Conservation (phyloP, 2,888 invertebrate genomes). For the Acanthoscelides obtectus region DNA sequence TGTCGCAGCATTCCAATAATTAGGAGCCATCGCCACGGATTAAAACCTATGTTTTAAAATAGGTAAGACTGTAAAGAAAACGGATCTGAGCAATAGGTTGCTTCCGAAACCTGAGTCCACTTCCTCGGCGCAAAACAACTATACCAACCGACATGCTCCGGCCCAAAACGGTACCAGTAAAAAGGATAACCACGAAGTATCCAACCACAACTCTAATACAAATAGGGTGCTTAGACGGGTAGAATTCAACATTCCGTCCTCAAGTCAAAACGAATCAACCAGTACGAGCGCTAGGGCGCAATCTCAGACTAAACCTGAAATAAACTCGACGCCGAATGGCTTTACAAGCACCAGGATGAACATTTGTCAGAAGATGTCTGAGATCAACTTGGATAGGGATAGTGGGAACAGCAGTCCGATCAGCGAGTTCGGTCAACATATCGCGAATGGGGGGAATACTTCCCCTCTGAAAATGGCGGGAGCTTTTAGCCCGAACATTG, state of each 20-base stretch:
- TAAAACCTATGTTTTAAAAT: no score
- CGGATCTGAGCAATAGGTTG: no score
- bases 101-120: background rate
- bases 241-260: background rate
- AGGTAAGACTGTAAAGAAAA: no score
- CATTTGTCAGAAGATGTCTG: constrained; percentile 32
- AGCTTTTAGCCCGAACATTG: background rate
- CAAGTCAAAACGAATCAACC: background rate
- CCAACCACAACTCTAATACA: background rate
- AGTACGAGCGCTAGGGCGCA: no score
- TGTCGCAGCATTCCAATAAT: no score
- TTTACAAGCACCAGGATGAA: constrained; percentile 25
- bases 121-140: background rate
- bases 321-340: background rate
- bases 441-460: background rate
- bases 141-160: background rate
- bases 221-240: background rate
- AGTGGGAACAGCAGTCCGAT: constrained; percentile 36
- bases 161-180: background rate
- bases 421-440: constrained; percentile 7
- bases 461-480: background rate
- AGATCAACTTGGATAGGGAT: constrained; percentile 31
- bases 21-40: no score
- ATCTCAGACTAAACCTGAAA: background rate
- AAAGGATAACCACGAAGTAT: background rate